Base-by-base conservation (phyloP, 2,888 invertebrate genomes). In the Dryobotodes eremita region DNA sequence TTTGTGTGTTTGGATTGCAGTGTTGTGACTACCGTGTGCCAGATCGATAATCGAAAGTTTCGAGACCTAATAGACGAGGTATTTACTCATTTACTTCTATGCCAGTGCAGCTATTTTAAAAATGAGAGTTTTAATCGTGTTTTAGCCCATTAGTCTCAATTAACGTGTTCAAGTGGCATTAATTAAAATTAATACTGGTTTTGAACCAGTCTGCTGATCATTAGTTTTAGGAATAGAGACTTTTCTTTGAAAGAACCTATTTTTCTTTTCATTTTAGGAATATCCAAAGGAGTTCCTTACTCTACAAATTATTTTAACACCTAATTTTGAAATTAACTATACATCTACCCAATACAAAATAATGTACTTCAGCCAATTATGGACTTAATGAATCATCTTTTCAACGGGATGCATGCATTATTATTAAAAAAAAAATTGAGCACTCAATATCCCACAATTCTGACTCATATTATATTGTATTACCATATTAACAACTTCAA, bases 1-100 rank as follows among this genome's bases (percentile, higher is more conserved):
- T 91, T 92, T 90, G 90, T 92, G 91, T 92, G 87, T 90, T 90
- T 91, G 93, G 91, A 93, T 93, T 92, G 92, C 93, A 91, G 92
- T 93, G 93, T 90, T 89, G 89, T 91, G 90, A 75, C 77, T 87
- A 86, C 83, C 80, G 85, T 88, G 87, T 89, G 74, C 76, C 62
- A 82, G 80, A 68, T 81, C 77, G 75, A 79, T 86, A 87, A 88
- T 85, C 84, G 86, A 86, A 87, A 86, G 85, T 87, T 83, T 77
- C 48, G 42, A 82, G 75, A 77, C 77, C 68, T 55, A 80, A 61
- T 79, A 84, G 76, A 80, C 71, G 48, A 84, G 74, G 85, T 89
- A 86, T 85, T 83, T 50, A 59, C 17, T 62, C 20, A 64, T 66
- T 75, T 81, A 68, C 69, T 61, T 59, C 42, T 79, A 15, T n/a